Base-by-base conservation (phyloP, 2,888 invertebrate genomes). In the Drosophila pseudotakahashii region DNA sequence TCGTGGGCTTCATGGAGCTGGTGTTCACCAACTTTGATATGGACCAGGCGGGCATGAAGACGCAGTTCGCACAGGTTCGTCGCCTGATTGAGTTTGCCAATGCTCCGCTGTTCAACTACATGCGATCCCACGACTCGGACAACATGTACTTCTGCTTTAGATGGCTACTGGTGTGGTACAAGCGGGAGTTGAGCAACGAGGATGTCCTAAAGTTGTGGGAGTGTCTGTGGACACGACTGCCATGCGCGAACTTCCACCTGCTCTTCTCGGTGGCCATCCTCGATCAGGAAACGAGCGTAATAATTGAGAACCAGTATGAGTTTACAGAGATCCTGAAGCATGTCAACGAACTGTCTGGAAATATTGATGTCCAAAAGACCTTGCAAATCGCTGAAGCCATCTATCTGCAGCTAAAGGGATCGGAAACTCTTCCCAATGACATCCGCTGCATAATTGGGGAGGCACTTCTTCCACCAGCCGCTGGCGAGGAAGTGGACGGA, bases 61-160 rank as follows among this genome's bases (percentile, higher is more conserved):
- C 94, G 53, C 99, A 99, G 91, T 93, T 99, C 64, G 93, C 94
- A 23, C 96, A 98, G 89, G 93, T 99, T 50, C 96, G 97, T 81
- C 95, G 95, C 42, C 93, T 99, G 60, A 92, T 99, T 13, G 93
- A 95, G 77, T 96, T 97, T 85, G 94, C 96, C 16, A 96, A 97
- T 90, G 98, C 98, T 0, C 94, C 95, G 68, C 93, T 99, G 44
- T 97, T 97, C 54, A 94, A 94, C 57, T 98, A 99, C 91, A 94
- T 99, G 74, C 95, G 96, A 61, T 81, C 83, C 1, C 89, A 91
- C 42, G 91, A 91, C 14, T 94, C 94, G 0, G 97, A 97, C 6
- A 99, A 99, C 91, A 98, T 99, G 97, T 99, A 98, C 92, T 99
- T 99, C 93, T 98, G 98, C 92, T 99, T 99, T 93, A 96, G 99